Base-by-base conservation (phyloP, 2,888 invertebrate genomes). In the Corythucha ciliata region DNA sequence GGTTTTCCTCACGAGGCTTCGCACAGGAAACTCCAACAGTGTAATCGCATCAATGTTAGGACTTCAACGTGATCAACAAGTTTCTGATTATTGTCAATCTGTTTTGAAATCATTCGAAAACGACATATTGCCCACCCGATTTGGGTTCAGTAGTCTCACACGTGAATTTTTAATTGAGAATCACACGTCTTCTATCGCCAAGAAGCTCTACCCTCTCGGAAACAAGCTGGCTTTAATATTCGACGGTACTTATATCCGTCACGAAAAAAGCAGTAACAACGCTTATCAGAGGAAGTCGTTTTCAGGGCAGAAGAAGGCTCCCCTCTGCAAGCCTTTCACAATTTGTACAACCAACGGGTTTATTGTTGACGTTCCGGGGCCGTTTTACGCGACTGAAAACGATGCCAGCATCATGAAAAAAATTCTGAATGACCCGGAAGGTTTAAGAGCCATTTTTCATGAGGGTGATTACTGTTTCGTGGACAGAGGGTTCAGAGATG, bases 251-350 rank as follows among this genome's bases (percentile, higher is more conserved):
- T 57, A 58, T 45, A 22, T 53, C 1, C 45, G 53, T 3, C 59
- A 58, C 51, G 33, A 60, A 42, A 60, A 58, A 53, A 60, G 60
- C 55, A 14, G 18, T 4, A 60, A 58, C 40, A 58, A 58, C 48
- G 47, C 20, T 14, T 60, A 55, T 29, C 58, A 58, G 34, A 48
- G 54, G 45, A 59, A 57, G 53, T 57, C 57, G 20, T 44, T 58
- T 44, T 10, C 53, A n/a, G 58, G 57, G 21, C 57, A 61, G 27
- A 63, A 62, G 26, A 62, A 62, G 46, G 47, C 53, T 18, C 58
- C 59, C 7, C 37, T 63, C 3, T 60, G 60, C 41, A 63, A 63
- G 42, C 60, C 59, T 5, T 63, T 63, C 36, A 63, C 61, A 0
- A 46, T 63, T 29, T 62, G 59, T 40, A 60, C 61, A 10, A 59